These are phyloP conservation scores for Rhinichthys klamathensis DNA, from an alignment of 2,113 vertebrate species.

Conservation along the genomic window DNA sequence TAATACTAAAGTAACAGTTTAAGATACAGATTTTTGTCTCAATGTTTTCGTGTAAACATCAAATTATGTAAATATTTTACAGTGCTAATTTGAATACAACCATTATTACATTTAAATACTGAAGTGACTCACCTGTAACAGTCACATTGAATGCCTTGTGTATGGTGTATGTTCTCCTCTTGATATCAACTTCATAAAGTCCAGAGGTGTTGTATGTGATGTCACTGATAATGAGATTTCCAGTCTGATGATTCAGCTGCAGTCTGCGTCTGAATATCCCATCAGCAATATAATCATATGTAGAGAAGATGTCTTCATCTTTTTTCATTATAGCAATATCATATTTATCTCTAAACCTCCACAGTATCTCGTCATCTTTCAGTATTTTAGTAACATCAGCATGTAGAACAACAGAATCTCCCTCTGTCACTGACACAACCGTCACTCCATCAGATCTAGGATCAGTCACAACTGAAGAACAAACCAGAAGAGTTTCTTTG, in stretches of 20 bases:
- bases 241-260: not conserved
- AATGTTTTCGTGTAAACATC: too few relatives aligned
- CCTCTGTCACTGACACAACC: not conserved
- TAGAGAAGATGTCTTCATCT: not conserved
- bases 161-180: not conserved
- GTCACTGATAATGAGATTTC: not conserved
- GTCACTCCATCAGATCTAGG: not conserved
- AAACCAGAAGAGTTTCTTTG: not conserved
- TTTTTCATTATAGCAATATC: not conserved
- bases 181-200: not conserved
- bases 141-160: not conserved
- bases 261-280: not conserved
- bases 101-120: too few relatives aligned
- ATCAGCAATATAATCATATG: not conserved
- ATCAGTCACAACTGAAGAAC: not conserved
- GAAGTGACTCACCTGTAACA: not conserved
- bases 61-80: too few relatives aligned
- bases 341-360: not conserved
- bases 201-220: not conserved
- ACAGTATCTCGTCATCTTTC: not conserved
- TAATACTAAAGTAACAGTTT: too few relatives aligned
- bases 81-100: too few relatives aligned
- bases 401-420: not conserved
- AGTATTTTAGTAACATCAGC: not conserved
- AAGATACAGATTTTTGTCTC: too few relatives aligned